A percentile compares a stretch with the other conserved stretches of the same genome.
Evolutionary conservation across 2,113 vertebrate genomes (phyloP).

Genomic region (Brachypodius melanocephalos): DNA sequence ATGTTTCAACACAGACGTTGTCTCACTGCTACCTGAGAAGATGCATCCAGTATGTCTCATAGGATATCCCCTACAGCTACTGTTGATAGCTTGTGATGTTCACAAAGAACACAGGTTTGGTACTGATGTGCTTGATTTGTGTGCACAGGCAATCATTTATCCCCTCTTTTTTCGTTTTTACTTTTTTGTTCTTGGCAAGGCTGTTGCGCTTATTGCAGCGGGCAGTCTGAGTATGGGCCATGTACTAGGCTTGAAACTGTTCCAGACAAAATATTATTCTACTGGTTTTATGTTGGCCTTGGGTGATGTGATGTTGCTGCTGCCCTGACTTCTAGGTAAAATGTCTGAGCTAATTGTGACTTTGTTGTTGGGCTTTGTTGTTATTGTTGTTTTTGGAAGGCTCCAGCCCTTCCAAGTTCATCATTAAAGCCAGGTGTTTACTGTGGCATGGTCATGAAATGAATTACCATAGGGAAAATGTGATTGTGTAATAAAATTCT

Average conservation of each 20-base stretch:
- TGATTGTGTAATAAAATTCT: neutral
- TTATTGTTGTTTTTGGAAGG: neutral
- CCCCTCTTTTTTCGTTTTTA: neutral
- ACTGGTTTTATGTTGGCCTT: neutral
- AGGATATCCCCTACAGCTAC: neutral
- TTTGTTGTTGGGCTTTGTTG: neutral
- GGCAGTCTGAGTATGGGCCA: neutral
- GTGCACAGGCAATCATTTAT: neutral
- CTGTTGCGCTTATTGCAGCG: neutral
- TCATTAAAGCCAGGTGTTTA: neutral
- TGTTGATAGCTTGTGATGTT: neutral
- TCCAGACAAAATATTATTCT: slow-evolving; percentile 50
- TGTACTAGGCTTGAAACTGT: neutral
- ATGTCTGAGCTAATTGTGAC: neutral
- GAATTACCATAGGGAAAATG: fast-evolving
- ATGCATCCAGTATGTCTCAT: neutral
- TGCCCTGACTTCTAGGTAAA: neutral
- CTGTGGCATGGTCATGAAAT: neutral
- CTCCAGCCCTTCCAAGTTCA: neutral
- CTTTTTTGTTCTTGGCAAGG: neutral
- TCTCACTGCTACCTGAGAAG: neutral
- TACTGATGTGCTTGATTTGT: neutral
- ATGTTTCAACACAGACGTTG: neutral
- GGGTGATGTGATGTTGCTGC: neutral
- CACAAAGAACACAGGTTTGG: neutral